Conservation (phyloP, 2,797 vertebrate species). For the Silurus lanzhouensis region DNA sequence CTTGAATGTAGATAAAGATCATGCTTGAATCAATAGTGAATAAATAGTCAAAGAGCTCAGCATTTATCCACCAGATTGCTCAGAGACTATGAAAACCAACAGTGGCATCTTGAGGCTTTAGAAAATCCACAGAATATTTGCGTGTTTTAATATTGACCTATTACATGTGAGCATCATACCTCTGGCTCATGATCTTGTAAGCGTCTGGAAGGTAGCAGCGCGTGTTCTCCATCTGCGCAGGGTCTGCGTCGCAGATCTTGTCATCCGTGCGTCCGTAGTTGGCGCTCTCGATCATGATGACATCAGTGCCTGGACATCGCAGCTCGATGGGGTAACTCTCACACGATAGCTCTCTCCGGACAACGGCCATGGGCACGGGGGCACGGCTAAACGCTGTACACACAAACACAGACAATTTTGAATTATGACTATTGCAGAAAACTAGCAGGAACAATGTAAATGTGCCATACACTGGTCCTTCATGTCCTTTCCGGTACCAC, state of each 20-base stretch:
- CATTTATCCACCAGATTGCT: neutral
- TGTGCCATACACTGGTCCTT: neutral
- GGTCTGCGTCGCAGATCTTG: constrained; percentile 98
- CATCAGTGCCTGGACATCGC: constrained; percentile 95
- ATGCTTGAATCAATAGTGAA: neutral
- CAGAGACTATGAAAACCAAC: neutral
- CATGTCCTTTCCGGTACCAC: neutral
- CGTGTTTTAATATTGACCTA: neutral
- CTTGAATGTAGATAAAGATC: neutral
- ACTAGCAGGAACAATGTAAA: neutral
- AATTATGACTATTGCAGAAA: neutral
- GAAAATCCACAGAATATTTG: neutral
- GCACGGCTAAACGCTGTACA: constrained; percentile 49
- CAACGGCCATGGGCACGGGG: constrained; percentile 85
- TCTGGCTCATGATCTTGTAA: constrained; percentile 93
- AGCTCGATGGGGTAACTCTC: constrained; percentile 98
- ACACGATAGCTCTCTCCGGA: constrained; percentile 95
- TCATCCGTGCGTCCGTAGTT: constrained; percentile 98
- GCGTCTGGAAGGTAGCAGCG: constrained; percentile 97
- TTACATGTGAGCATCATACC: constrained; percentile 26
- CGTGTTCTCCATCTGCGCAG: constrained; percentile 98
- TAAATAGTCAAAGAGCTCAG: constrained; percentile 2
- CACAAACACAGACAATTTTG: constrained; percentile 3
- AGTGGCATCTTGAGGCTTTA: neutral
- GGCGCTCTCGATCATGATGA: constrained; percentile 99